Conservation (phyloP, 2,888 invertebrate genomes). For the Protodeltote pygarga region DNA sequence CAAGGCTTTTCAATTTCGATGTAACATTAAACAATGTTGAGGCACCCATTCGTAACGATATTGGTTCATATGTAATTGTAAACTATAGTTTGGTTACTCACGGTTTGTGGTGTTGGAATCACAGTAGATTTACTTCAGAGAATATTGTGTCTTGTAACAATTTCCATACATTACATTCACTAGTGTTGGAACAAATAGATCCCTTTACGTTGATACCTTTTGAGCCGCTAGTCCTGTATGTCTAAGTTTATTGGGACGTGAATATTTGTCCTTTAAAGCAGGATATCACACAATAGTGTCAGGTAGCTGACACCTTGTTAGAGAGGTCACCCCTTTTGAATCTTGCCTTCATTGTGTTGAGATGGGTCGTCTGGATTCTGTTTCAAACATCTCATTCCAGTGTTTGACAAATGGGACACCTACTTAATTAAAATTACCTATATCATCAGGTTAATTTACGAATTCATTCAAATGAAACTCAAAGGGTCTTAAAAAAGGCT, state of each 20-base stretch:
- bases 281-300: constrained; percentile 79
- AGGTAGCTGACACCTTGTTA: constrained; percentile 83
- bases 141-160: constrained; percentile 49
- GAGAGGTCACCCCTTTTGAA: constrained; percentile 72
- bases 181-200: constrained; percentile 56
- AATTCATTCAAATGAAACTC: constrained; percentile 17
- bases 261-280: constrained; percentile 75
- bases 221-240: constrained; percentile 47
- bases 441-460: constrained; percentile 25
- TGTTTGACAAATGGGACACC: constrained; percentile 64
- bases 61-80: constrained; percentile 20
- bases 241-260: constrained; percentile 72
- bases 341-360: constrained; percentile 75
- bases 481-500: constrained; percentile 17
- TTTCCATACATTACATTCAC: constrained; percentile 55
- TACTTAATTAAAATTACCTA: constrained; percentile 69
- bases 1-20: constrained; percentile 6
- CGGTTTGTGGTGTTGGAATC: constrained; percentile 38
- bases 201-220: constrained; percentile 53
- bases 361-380: constrained; percentile 72
- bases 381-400: constrained; percentile 71
- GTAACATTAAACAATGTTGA: constrained; percentile 14
- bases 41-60: constrained; percentile 14
- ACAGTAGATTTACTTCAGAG: constrained; percentile 40
- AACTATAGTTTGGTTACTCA: constrained; percentile 28